Evolutionary conservation across 2,888 invertebrate genomes (phyloP), one percentile per base, ranked within the genome.

Genomic region (Eustalomyia histrio): DNA sequence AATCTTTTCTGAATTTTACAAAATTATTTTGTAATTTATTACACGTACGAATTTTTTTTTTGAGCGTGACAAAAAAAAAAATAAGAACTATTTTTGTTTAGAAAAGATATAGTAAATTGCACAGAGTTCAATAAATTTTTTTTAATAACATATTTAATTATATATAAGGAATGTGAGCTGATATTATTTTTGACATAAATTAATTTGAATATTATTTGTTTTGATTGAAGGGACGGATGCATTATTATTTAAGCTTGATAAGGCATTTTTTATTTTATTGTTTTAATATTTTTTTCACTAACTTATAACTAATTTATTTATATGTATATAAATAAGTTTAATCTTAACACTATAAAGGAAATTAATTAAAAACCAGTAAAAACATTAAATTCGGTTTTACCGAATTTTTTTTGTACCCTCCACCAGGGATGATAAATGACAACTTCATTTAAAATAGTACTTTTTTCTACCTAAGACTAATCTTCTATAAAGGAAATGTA

Each of bases 161-260:
- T 12, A 39, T 12, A 12, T 50, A 53, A n/a, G 65, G 33, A 43
- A 55, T 18, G 24, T 29, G 17, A 29, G 9, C 18, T 8, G 2
- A 33, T 9, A n/a, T 57, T 24, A 14, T 29, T 57, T 57, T 24
- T 14, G 43, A 33, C 12, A 53, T 67, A 33, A 29, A 21, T 58
- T 58, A 47, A 7, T 39, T 58, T 16, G 12, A 16, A 47, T 14
- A 50, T 35, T 29, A 21, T 60, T 18, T 75, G 16, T 50, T 16
- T 57, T 52, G 53, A 50, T 33, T 58, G 3, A 29, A 60, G 60
- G 76, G 76, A 78, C 76, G 76, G 76, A 65, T 47, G 57, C 21
- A 55, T 35, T 55, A 33, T 47, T 39, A 12, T 53, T 71, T 29
- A 55, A 21, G 12, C 24, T 55, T 24, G 14, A 21, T 71, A 76